These are phyloP conservation scores for Oncorhynchus keta DNA, from an alignment of 2,113 vertebrate species.

Conservation along the genomic window DNA sequence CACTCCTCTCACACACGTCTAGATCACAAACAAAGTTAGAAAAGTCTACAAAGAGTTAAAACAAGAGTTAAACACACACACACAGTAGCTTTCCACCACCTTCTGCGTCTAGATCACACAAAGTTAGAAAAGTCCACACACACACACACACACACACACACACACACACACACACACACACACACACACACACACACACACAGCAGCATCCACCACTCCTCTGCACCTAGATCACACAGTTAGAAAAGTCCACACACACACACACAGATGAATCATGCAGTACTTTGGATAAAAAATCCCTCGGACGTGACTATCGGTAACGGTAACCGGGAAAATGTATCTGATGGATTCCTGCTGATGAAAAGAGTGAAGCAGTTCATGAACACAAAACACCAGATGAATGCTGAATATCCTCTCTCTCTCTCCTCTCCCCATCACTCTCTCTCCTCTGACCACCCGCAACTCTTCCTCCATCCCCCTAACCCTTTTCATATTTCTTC, in stretches of 20 bases:
- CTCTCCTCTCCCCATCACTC: no score
- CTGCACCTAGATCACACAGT: background rate
- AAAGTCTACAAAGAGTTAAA: no score
- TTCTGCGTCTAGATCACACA: no score
- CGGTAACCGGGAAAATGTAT: slow-evolving; percentile 45
- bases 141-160: no score
- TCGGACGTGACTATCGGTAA: slow-evolving; percentile 32
- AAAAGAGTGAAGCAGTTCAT: slow-evolving; percentile 47
- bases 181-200: slow-evolving; percentile 22
- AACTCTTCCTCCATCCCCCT: background rate
- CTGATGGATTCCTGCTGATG: slow-evolving; percentile 53
- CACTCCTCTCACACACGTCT: no score
- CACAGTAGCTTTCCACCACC: slow-evolving; percentile 95
- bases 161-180: no score
- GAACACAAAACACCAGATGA: slow-evolving; percentile 31
- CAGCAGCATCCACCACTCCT: background rate
- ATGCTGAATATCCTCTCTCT: slow-evolving; percentile 14
- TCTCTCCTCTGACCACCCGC: no score
- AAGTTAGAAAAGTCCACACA: no score
- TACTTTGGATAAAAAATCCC: background rate
- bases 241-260: background rate
- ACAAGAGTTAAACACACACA: no score
- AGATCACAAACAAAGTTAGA: no score
- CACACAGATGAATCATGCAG: background rate
- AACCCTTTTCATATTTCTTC: no score